Percentiles rank a stretch among this genome's conserved stretches.
Conservation (phyloP, 2,888 invertebrate species). For the Ornithoptera alexandrae region DNA sequence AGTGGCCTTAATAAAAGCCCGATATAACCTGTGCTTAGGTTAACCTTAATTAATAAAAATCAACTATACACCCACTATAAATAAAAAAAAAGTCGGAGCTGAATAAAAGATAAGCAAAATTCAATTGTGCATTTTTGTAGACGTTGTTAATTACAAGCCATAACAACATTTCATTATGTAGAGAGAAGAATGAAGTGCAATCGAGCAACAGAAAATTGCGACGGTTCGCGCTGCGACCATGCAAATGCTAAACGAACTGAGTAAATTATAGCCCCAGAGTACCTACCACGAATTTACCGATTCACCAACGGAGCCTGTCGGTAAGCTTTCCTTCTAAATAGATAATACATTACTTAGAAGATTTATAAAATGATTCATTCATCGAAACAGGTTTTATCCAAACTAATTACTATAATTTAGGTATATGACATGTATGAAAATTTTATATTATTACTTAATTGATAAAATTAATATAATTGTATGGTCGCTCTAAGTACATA, state of each 20-base stretch:
- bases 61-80: too few species aligned
- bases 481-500: too few species aligned
- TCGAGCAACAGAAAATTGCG: conserved; percentile 26
- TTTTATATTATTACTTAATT: too few species aligned
- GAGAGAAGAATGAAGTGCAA: conserved; percentile 25
- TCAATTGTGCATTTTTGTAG: background rate
- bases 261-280: conserved; percentile 26
- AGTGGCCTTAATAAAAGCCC: too few species aligned
- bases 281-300: conserved; percentile 21
- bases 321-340: background rate
- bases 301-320: conserved; percentile 11
- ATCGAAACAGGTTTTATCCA: background rate
- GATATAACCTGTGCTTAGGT: too few species aligned
- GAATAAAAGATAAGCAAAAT: background rate
- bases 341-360: background rate
- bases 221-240: conserved; percentile 11
- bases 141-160: conserved; percentile 10
- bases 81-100: too few species aligned
- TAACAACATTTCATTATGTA: conserved; percentile 3
- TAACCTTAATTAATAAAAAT: too few species aligned
- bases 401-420: background rate
- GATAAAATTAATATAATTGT: too few species aligned
- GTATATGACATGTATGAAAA: too few species aligned
- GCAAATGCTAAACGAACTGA: conserved; percentile 29
- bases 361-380: background rate